These are phyloP conservation scores for Coracias cyanogaster DNA, from an alignment of 2,797 vertebrate genomes.

Conservation along the genomic window DNA sequence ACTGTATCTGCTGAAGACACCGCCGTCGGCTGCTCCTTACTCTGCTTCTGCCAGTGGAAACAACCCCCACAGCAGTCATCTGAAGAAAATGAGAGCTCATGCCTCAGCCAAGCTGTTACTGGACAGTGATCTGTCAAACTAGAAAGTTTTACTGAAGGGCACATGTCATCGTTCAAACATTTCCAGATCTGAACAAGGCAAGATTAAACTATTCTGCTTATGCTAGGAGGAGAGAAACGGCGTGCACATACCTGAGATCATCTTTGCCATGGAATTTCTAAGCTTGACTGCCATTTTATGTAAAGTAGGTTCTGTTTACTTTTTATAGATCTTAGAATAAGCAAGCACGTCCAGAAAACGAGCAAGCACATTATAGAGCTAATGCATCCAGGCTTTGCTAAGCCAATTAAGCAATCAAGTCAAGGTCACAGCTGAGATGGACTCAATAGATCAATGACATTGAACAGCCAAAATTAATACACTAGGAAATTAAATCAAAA, in stretches of 20 bases:
- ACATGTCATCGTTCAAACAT: fast-evolving
- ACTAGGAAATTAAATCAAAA: conserved; percentile 51
- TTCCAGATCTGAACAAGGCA: background rate
- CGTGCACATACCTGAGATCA: fast-evolving
- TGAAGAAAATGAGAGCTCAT: background rate
- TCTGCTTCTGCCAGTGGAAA: background rate
- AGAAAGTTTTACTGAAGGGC: background rate
- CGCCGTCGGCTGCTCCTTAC: background rate
- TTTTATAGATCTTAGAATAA: background rate
- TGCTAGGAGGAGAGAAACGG: background rate
- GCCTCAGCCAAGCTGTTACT: background rate
- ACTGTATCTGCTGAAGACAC: background rate
- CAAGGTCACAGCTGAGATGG: conserved; percentile 44
- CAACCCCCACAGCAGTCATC: background rate
- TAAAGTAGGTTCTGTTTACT: background rate
- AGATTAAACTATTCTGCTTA: background rate
- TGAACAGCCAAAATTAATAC: conserved; percentile 44
- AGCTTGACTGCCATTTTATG: background rate
- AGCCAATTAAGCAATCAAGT: conserved; percentile 52
- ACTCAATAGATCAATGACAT: conserved; percentile 35
- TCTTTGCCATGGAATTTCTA: background rate
- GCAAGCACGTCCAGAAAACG: background rate
- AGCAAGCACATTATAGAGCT: background rate
- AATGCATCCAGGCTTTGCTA: conserved; percentile 5
- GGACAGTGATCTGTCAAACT: background rate